Percentiles rank a stretch among this genome's conserved stretches.
Evolutionary conservation across 2,113 vertebrate genomes (phyloP).

Genomic region (Oncorhynchus mykiss): DNA sequence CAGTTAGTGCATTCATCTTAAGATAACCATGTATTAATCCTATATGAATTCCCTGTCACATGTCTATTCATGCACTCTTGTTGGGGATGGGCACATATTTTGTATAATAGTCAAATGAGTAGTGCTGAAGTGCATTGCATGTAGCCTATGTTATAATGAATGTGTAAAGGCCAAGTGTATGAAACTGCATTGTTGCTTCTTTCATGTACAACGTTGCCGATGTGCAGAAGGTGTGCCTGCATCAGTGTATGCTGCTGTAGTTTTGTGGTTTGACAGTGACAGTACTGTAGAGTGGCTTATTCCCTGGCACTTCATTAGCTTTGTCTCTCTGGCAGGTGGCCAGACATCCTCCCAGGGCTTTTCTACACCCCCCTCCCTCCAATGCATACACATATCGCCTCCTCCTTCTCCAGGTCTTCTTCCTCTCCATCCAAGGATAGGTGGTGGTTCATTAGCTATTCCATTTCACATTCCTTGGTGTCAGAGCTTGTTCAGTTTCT

Average conservation of each 20-base stretch:
- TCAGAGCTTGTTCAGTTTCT: neutral
- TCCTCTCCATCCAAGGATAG: neutral
- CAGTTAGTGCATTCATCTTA: too few relatives aligned
- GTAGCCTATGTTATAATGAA: neutral
- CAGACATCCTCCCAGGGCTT: constrained; percentile 32
- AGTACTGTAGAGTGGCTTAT: constrained; percentile 38
- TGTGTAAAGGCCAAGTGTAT: neutral
- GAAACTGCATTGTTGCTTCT: neutral
- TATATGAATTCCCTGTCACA: too few relatives aligned
- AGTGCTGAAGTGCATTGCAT: neutral
- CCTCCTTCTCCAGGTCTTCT: constrained; percentile 4
- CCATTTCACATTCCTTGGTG: neutral
- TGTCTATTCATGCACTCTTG: too few relatives aligned
- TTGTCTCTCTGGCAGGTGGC: constrained; percentile 41
- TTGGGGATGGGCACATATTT: neutral
- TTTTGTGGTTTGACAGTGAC: constrained; percentile 38
- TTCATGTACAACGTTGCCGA: neutral
- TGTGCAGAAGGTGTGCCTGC: neutral
- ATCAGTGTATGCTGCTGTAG: constrained; percentile 28
- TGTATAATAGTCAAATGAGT: neutral
- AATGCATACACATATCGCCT: neutral
- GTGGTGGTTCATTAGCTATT: neutral
- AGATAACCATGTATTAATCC: too few relatives aligned
- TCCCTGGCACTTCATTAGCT: constrained; percentile 49
- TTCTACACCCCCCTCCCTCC: constrained; percentile 18